A percentile compares a stretch with the other conserved stretches of the same genome.
These are phyloP conservation scores for Sinelater perroti DNA, from an alignment of 2,888 invertebrate genomes.

Conservation along the genomic window DNA sequence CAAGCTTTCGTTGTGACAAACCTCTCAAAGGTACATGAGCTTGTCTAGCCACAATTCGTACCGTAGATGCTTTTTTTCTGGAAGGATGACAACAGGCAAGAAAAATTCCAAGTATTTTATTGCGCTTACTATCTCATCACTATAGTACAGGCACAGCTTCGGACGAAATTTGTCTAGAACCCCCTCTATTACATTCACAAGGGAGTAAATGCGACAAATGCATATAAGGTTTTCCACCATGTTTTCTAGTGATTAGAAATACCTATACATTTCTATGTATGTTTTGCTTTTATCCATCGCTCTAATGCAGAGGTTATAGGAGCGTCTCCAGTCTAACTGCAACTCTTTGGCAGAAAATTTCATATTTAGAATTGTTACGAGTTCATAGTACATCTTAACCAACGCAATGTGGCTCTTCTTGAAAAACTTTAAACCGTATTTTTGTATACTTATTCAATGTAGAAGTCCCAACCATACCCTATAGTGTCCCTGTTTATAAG, in stretches of 20 bases:
- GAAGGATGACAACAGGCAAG: constrained; percentile 76
- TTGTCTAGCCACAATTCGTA: constrained; percentile 83
- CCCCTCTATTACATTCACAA: constrained; percentile 80
- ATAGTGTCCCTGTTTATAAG: no score
- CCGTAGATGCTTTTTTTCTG: constrained; percentile 69
- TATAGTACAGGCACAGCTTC: constrained; percentile 77
- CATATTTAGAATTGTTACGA: constrained; percentile 78
- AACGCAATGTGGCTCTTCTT: constrained; percentile 89
- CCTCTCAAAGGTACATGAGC: constrained; percentile 80
- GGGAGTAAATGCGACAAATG: constrained; percentile 67
- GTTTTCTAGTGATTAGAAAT: constrained; percentile 49
- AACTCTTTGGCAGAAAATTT: constrained; percentile 84
- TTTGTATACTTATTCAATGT: constrained; percentile 84
- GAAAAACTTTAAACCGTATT: constrained; percentile 86
- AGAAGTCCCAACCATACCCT: constrained; percentile 77
- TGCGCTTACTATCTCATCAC: constrained; percentile 62
- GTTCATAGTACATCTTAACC: constrained; percentile 80
- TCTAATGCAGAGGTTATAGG: constrained; percentile 74
- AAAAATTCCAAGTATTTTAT: constrained; percentile 76
- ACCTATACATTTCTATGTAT: constrained; percentile 68
- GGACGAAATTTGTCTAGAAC: constrained; percentile 86
- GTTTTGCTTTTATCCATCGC: constrained; percentile 67
- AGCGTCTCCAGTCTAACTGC: constrained; percentile 84
- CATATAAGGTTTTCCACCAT: constrained; percentile 53
- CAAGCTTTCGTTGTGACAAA: constrained; percentile 74